A percentile compares a stretch with the other conserved stretches of the same genome.
These are phyloP conservation scores for Drosophila lacertosa DNA, from an alignment of 1,140 invertebrate genomes.

Conservation along the genomic window DNA sequence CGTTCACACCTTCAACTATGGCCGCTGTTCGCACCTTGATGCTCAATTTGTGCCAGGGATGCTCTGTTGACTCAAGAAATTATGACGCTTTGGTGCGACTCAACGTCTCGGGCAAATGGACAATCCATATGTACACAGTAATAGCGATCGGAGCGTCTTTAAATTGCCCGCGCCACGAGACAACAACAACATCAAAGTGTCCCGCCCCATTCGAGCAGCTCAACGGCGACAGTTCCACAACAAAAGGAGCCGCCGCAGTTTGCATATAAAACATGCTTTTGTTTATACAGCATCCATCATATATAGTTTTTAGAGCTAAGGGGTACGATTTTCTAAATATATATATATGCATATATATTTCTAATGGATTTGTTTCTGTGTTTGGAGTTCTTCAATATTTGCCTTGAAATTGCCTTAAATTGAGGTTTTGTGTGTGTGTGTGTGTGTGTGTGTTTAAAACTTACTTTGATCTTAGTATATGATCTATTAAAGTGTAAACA, in stretches of 20 bases:
- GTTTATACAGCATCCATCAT: slow-evolving; percentile 78
- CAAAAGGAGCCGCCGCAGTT: slow-evolving; percentile 69
- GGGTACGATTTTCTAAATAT: slow-evolving; percentile 50
- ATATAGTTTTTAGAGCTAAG: slow-evolving; percentile 29
- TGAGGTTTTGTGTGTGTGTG: slow-evolving; percentile 15
- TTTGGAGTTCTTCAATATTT: slow-evolving; percentile 62
- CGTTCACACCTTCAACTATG: slow-evolving; percentile 63
- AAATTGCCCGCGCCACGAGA: slow-evolving; percentile 33
- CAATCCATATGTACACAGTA: slow-evolving; percentile 12
- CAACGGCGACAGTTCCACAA: slow-evolving; percentile 60
- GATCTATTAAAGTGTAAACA: not conserved
- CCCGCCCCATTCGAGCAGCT: slow-evolving; percentile 42
- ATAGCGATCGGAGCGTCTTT: slow-evolving; percentile 35
- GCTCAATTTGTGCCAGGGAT: slow-evolving; percentile 52
- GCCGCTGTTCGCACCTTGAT: slow-evolving; percentile 57
- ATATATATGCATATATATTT: slow-evolving; percentile 54
- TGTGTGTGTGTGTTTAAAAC: slow-evolving; percentile 6
- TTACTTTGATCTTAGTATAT: slow-evolving; percentile 24
- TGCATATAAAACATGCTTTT: slow-evolving; percentile 65
- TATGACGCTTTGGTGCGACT: slow-evolving; percentile 64
- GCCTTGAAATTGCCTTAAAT: slow-evolving; percentile 19
- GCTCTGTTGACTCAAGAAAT: slow-evolving; percentile 59
- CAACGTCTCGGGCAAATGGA: not conserved
- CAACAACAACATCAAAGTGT: slow-evolving; percentile 62
- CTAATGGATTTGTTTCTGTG: slow-evolving; percentile 64